Base-by-base conservation (phyloP, 2,113 vertebrate species). In the Centrocercus urophasianus region DNA sequence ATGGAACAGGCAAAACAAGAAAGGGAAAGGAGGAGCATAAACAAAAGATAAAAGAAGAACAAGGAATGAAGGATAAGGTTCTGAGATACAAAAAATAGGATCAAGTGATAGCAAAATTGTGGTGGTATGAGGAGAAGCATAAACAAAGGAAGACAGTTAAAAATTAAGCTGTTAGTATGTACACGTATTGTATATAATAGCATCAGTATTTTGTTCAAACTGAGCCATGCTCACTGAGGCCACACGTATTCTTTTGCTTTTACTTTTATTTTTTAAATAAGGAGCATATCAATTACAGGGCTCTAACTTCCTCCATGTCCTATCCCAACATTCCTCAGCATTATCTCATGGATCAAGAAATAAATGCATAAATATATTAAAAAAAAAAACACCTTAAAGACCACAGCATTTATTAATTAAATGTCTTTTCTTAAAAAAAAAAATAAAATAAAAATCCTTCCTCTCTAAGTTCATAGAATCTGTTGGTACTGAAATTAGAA, bases 401-500 rank as follows among this genome's bases (percentile, higher is more conserved):
- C 42, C 54, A 9, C 10, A 60, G 47, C 7, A 38, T 9, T 82
- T 65, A 21, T 75, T 21, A 38, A 27, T 34, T 73, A 66, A 80
- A 80, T 34, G 48, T 65, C 2, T 40, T 60, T 38, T 38, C 8
- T 38, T 88, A 28, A 43, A 32, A 56, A 71, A 16, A 38, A 34
- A 50, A 20, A 20, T 9, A 52, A 72, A 70, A 21, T 76, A 45
- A 10, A 85, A 91, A 22, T 34, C 63, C 66, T 89, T 85, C 54
- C 63, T 60, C 78, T 89, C 76, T 34, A 78, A 88, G 61, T 76
- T 89, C 67, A 83, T 91, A 77, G 88, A 92, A 82, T 61, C 86
- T 88, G 86, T 97, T 91, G 97, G 97, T 97, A 97, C 97, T 98
- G 98, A 98, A 98, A 98, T 98, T 99, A 98, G 97, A 97, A 94